Conservation (phyloP, 2,888 invertebrate species). For the Torymus auratus region DNA sequence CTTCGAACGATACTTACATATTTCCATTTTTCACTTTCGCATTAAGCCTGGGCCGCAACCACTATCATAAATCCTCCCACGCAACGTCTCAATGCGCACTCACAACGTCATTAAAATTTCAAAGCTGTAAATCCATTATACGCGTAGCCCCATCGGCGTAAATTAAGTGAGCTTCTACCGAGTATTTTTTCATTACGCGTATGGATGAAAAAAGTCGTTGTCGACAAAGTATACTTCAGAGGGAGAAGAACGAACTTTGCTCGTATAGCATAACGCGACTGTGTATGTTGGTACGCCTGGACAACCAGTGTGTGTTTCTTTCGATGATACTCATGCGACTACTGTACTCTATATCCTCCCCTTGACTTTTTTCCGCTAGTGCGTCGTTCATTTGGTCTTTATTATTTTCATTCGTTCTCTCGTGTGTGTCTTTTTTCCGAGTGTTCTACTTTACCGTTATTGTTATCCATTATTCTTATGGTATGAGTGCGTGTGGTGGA, state of each 20-base stretch:
- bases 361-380: background rate
- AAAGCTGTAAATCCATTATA: constrained; percentile 16
- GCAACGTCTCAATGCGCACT: too few species aligned
- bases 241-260: constrained; percentile 20
- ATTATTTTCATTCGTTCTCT: constrained; percentile 4
- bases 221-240: constrained; percentile 2
- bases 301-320: constrained; percentile 4
- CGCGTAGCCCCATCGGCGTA: background rate
- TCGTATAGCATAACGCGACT: constrained; percentile 12
- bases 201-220: background rate
- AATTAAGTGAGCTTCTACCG: constrained; percentile 8
- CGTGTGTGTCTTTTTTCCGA: too few species aligned
- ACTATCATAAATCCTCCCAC: too few species aligned
- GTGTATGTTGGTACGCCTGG: background rate
- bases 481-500: too few species aligned
- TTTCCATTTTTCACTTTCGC: too few species aligned
- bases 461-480: too few species aligned
- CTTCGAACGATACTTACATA: too few species aligned
- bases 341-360: background rate
- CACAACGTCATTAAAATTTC: background rate
- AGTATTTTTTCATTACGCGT: constrained; percentile 34
- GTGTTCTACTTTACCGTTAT: too few species aligned
- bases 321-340: constrained; percentile 5
- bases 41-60: too few species aligned
- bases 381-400: constrained; percentile 17